phyloP scores from a whole-genome alignment of 2,797 vertebrate genomes.

The Acanthiza pusilla region DNA sequence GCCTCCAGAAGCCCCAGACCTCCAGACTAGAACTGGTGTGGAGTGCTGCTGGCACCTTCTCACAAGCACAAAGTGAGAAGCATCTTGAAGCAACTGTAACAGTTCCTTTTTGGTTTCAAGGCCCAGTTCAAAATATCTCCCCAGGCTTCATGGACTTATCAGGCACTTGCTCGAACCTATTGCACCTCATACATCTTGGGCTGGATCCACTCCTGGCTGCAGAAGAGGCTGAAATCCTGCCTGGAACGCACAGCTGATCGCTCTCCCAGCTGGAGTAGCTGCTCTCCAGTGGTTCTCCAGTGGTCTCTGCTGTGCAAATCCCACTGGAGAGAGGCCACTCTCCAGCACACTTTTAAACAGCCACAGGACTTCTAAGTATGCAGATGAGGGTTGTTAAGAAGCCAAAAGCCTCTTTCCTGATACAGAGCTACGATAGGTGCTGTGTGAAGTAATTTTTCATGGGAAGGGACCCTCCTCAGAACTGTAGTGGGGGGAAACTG shows the following conservation, averaged over 20 bases:
- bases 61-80: not conserved
- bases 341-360: not conserved
- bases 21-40: slow-evolving; percentile 1
- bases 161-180: not conserved
- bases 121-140: not conserved
- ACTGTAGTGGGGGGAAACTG: not conserved
- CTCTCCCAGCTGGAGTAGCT: not conserved
- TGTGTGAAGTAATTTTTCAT: not conserved
- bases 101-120: not conserved
- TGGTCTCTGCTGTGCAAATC: not conserved
- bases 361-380: not conserved
- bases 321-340: not conserved
- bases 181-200: not conserved
- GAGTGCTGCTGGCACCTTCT: not conserved
- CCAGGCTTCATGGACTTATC: not conserved
- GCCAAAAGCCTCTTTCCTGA: not conserved
- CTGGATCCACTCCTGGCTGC: not conserved
- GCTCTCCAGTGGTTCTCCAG: not conserved
- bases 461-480: not conserved
- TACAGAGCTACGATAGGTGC: accelerated
- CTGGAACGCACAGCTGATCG: accelerated
- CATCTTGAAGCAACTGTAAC: not conserved
- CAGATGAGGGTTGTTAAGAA: not conserved
- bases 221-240: not conserved
- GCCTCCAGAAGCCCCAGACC: slow-evolving; percentile 39